These are phyloP conservation scores for Solenodon paradoxus DNA, from an alignment of 2,113 vertebrate genomes.

Conservation along the genomic window DNA sequence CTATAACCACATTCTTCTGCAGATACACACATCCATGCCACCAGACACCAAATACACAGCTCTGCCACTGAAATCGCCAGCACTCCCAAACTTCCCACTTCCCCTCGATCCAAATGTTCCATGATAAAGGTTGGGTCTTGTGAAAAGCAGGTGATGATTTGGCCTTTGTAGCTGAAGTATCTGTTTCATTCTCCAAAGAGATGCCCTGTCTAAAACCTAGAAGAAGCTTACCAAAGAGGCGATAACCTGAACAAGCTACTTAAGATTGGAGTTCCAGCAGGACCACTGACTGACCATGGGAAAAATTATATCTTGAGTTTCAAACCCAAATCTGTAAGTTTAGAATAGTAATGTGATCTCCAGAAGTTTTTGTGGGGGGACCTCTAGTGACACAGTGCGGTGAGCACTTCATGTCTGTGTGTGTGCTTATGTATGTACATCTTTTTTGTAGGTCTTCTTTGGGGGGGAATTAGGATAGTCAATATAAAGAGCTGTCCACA, in stretches of 20 bases:
- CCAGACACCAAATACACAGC: not conserved
- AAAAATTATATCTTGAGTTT: not conserved
- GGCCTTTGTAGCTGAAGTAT: not conserved
- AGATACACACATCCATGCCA: not conserved
- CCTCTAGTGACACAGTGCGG: not conserved
- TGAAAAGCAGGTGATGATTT: not conserved
- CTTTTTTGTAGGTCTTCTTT: not conserved
- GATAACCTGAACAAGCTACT: not conserved
- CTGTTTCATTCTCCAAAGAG: not conserved
- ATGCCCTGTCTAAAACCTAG: not conserved
- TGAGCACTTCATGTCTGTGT: not conserved
- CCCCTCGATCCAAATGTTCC: not conserved
- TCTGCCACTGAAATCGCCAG: not conserved
- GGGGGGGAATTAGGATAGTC: not conserved
- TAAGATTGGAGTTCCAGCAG: not conserved
- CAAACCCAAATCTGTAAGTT: not conserved
- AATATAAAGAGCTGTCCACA: not conserved
- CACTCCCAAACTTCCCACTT: not conserved
- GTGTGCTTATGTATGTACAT: accelerated
- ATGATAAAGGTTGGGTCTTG: not conserved
- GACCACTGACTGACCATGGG: too few species aligned
- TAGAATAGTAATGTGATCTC: not conserved
- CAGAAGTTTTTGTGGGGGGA: not conserved
- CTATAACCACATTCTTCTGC: not conserved
- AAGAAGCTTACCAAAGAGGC: not conserved